Evolutionary conservation across 2,888 invertebrate genomes (phyloP).

Genomic region (Oscheius sp.): DNA sequence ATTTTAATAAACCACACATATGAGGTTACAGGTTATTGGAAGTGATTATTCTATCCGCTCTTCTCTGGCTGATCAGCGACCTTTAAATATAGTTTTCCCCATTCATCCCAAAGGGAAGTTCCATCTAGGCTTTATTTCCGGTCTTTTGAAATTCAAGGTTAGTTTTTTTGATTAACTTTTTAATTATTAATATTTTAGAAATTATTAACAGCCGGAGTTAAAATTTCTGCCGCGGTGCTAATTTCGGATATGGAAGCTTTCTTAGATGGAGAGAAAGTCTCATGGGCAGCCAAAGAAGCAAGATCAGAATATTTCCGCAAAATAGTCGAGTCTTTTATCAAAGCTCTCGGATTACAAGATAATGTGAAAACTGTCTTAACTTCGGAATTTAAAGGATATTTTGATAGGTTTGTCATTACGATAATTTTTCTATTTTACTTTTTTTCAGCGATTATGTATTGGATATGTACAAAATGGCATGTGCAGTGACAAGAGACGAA

Average conservation of each 20-base stretch:
- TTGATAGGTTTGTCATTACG: slow-evolving; percentile 41
- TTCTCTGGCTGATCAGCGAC: slow-evolving; percentile 21
- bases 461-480: slow-evolving; percentile 70
- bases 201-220: slow-evolving; percentile 40
- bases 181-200: slow-evolving; percentile 24
- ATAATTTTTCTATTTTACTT: background rate
- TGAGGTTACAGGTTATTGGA: background rate
- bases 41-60: slow-evolving; percentile 8
- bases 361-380: slow-evolving; percentile 44
- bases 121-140: slow-evolving; percentile 58
- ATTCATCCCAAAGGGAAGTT: slow-evolving; percentile 57
- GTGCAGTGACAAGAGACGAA: slow-evolving; percentile 67
- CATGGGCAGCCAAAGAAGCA: slow-evolving; percentile 50
- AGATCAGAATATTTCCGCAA: slow-evolving; percentile 45
- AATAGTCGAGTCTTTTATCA: slow-evolving; percentile 40
- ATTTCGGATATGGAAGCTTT: slow-evolving; percentile 70
- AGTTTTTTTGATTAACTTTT: background rate
- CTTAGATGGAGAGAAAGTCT: slow-evolving; percentile 66
- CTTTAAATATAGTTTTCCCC: slow-evolving; percentile 48
- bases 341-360: slow-evolving; percentile 41
- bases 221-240: slow-evolving; percentile 51
- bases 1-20: background rate
- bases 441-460: slow-evolving; percentile 67
- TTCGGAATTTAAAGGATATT: slow-evolving; percentile 45
- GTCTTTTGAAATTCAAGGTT: slow-evolving; percentile 52